These are phyloP conservation scores for Haemorhous mexicanus DNA, from an alignment of 2,113 vertebrate species.

Conservation along the genomic window DNA sequence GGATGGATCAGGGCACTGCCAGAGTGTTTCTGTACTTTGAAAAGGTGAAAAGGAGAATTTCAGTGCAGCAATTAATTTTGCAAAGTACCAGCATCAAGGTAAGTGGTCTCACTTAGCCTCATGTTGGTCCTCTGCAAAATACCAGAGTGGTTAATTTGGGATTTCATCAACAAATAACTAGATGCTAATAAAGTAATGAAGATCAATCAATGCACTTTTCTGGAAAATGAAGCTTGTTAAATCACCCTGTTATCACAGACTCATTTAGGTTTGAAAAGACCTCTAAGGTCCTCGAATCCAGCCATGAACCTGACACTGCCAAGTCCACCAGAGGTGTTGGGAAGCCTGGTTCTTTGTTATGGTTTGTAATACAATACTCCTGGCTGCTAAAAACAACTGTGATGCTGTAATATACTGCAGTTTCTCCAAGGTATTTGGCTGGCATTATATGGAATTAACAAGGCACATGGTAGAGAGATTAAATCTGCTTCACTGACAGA, in stretches of 20 bases:
- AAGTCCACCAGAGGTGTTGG: background rate
- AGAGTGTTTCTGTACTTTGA: background rate
- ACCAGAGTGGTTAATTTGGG: constrained; percentile 7
- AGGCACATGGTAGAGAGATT: constrained; percentile 48
- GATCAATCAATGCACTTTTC: background rate
- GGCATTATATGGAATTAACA: constrained; percentile 61
- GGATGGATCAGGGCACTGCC: constrained; percentile 1
- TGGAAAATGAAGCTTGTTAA: background rate
- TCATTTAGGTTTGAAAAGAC: background rate
- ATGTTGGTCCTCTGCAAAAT: constrained; percentile 23
- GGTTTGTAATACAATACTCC: background rate
- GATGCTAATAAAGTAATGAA: constrained; percentile 10
- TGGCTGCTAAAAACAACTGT: constrained; percentile 40
- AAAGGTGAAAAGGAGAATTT: constrained; percentile 35
- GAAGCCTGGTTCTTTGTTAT: background rate
- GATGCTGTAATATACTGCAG: background rate
- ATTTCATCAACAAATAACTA: constrained; percentile 42
- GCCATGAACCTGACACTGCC: background rate
- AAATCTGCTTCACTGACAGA: constrained; percentile 56
- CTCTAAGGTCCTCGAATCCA: background rate
- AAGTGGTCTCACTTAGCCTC: constrained; percentile 8
- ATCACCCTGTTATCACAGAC: background rate
- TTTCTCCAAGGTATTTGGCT: constrained; percentile 55
- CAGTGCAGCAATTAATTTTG: constrained; percentile 35
- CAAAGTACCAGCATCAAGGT: background rate